phyloP scores from a whole-genome alignment of 2,113 vertebrate genomes.

The Siniperca knerii region DNA sequence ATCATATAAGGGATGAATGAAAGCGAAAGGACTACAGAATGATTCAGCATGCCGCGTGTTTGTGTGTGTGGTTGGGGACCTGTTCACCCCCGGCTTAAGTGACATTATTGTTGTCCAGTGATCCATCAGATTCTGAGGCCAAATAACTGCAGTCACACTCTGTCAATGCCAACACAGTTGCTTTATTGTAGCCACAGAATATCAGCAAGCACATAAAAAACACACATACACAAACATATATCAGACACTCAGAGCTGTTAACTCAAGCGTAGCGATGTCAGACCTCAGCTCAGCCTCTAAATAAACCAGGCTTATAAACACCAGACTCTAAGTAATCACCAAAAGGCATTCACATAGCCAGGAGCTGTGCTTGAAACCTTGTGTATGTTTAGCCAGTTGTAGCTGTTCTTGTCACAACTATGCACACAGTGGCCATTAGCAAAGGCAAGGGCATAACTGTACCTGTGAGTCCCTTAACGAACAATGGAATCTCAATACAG shows the following conservation, averaged over 20 bases:
- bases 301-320: slow-evolving; percentile 34
- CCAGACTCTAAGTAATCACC: slow-evolving; percentile 41
- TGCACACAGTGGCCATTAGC: slow-evolving; percentile 50
- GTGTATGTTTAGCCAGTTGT: slow-evolving; percentile 53
- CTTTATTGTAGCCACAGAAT: slow-evolving; percentile 21
- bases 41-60: slow-evolving; percentile 20
- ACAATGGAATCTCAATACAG: slow-evolving; percentile 6
- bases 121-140: slow-evolving; percentile 43
- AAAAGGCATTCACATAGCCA: slow-evolving; percentile 36
- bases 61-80: slow-evolving; percentile 20
- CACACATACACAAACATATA: slow-evolving; percentile 21
- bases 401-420: slow-evolving; percentile 44
- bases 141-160: slow-evolving; percentile 48
- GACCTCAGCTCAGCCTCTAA: slow-evolving; percentile 41
- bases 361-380: slow-evolving; percentile 52
- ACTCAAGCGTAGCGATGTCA: slow-evolving; percentile 44
- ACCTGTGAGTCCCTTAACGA: slow-evolving; percentile 31
- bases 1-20: slow-evolving; percentile 6
- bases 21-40: not conserved
- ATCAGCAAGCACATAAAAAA: slow-evolving; percentile 34
- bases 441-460: slow-evolving; percentile 38
- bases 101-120: slow-evolving; percentile 42
- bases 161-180: not conserved
- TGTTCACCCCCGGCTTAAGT: not conserved
- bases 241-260: slow-evolving; percentile 38